These are phyloP conservation scores for Macropis europaea DNA, from an alignment of 2,888 invertebrate species.

Conservation along the genomic window DNA sequence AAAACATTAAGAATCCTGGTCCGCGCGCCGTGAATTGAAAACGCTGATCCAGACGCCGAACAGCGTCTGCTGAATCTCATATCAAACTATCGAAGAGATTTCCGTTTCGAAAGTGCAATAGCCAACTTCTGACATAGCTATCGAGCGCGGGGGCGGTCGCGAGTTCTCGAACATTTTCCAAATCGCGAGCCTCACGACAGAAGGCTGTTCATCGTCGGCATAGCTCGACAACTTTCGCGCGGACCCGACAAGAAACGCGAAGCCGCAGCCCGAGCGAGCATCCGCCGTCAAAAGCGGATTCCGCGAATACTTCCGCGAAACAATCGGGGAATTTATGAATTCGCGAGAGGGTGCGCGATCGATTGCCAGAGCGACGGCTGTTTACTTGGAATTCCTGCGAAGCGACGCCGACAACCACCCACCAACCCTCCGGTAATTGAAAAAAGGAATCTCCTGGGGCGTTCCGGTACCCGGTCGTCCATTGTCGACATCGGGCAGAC, in stretches of 20 bases:
- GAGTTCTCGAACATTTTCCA: background rate
- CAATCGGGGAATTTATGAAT: constrained; percentile 34
- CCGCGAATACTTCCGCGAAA: constrained; percentile 37
- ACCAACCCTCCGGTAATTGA: constrained; percentile 30
- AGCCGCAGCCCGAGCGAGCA: background rate
- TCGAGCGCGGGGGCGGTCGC: no score
- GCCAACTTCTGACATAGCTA: no score
- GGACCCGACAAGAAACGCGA: constrained; percentile 16
- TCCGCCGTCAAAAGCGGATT: constrained; percentile 17
- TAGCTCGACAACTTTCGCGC: constrained; percentile 29
- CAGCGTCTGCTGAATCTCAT: no score
- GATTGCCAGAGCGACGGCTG: constrained; percentile 18
- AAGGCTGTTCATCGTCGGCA: constrained; percentile 11
- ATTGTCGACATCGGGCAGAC: constrained; percentile 35
- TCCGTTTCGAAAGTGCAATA: no score
- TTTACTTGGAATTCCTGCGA: constrained; percentile 28
- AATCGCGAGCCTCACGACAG: no score
- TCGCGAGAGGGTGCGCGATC: constrained; percentile 5
- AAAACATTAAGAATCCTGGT: no score
- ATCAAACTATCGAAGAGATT: no score
- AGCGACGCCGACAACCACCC: background rate
- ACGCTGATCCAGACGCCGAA: no score
- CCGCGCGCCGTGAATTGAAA: no score
- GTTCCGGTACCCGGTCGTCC: constrained; percentile 7
- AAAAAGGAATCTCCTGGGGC: constrained; percentile 17